These are phyloP conservation scores for Miltochrista miniata DNA, from an alignment of 2,888 invertebrate genomes.

Conservation along the genomic window DNA sequence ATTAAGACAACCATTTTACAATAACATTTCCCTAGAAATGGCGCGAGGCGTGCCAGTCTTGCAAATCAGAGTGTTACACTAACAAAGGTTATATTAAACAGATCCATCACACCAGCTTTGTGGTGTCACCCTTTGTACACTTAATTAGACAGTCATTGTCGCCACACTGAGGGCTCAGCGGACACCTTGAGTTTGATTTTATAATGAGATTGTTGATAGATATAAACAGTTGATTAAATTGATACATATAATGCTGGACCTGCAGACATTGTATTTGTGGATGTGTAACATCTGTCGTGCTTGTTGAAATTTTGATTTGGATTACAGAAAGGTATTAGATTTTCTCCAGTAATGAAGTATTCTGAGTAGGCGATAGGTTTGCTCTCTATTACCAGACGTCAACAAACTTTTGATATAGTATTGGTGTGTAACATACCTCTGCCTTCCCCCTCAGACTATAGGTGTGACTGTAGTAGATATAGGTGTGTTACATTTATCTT, in stretches of 20 bases:
- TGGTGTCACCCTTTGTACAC: constrained; percentile 76
- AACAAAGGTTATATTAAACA: constrained; percentile 61
- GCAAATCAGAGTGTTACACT: constrained; percentile 51
- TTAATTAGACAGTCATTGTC: constrained; percentile 81
- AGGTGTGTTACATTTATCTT: too few species aligned
- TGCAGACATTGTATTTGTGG: background rate
- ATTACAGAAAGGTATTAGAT: too few species aligned
- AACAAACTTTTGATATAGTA: too few species aligned
- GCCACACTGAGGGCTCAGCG: constrained; percentile 43
- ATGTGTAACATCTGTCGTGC: too few species aligned
- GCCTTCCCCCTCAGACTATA: too few species aligned
- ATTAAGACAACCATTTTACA: constrained; percentile 10
- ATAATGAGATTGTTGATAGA: constrained; percentile 52
- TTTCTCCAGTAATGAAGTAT: too few species aligned
- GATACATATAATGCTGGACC: background rate
- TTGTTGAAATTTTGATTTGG: too few species aligned
- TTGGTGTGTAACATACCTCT: too few species aligned
- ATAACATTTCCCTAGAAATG: constrained; percentile 54
- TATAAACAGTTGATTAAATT: constrained; percentile 36
- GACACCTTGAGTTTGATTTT: constrained; percentile 54
- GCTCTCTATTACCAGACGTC: too few species aligned
- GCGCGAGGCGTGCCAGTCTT: constrained; percentile 43
- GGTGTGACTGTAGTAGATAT: too few species aligned
- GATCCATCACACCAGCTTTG: constrained; percentile 80
- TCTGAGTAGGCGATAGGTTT: too few species aligned